phyloP scores from a whole-genome alignment of 2,113 vertebrate genomes.

The Clinocottus analis region DNA sequence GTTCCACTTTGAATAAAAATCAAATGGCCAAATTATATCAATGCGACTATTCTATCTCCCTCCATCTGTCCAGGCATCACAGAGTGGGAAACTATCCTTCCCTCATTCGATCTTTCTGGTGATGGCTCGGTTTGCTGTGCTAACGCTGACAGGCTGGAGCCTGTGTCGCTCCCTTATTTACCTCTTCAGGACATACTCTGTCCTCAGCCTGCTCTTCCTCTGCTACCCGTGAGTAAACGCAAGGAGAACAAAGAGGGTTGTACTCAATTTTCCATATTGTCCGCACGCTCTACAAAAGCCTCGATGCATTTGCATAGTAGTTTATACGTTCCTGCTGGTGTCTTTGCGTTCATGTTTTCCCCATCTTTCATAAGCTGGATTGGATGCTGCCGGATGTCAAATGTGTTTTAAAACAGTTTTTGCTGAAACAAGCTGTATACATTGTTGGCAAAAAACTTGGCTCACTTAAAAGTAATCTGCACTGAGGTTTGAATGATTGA shows the following conservation, averaged over 20 bases:
- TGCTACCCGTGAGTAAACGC: constrained; percentile 96
- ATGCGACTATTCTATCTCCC: background rate
- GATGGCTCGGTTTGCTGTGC: constrained; percentile 93
- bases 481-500: background rate
- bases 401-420: background rate
- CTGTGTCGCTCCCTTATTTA: constrained; percentile 95
- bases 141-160: constrained; percentile 96
- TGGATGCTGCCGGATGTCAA: no score
- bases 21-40: background rate
- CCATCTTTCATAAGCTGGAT: background rate
- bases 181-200: constrained; percentile 96
- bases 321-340: background rate
- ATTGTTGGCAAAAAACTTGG: background rate
- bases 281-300: background rate
- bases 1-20: background rate
- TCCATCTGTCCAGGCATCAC: constrained; percentile 87
- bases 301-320: background rate
- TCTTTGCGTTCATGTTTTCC: background rate
- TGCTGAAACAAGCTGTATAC: background rate
- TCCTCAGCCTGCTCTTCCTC: constrained; percentile 97
- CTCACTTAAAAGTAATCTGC: background rate
- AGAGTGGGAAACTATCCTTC: constrained; percentile 93
- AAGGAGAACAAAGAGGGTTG: background rate
- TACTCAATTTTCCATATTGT: background rate
- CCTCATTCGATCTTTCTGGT: constrained; percentile 94